phyloP scores from a whole-genome alignment of 2,888 invertebrate species.

The Sussaba pulchella region DNA sequence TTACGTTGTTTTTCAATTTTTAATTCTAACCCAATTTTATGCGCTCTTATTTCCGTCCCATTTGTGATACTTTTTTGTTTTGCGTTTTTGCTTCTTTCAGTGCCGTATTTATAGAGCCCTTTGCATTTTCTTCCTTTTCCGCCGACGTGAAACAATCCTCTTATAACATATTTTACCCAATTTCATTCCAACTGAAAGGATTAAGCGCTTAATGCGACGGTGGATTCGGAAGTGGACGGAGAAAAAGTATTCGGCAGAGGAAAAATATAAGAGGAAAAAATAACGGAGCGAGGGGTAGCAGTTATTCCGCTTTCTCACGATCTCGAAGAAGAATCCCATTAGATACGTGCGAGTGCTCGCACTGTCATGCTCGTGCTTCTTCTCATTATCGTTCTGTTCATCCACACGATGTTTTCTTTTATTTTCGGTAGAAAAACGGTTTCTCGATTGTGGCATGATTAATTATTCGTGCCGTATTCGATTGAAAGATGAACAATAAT shows the following conservation, averaged over 20 bases:
- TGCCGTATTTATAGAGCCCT: neutral
- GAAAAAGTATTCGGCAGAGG: constrained; percentile 27
- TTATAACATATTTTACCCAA: constrained; percentile 47
- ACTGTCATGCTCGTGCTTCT: constrained; percentile 37
- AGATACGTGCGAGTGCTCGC: constrained; percentile 40
- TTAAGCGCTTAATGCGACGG: constrained; percentile 44
- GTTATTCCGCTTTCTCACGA: constrained; percentile 27
- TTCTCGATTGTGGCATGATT: neutral
- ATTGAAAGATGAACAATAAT: neutral
- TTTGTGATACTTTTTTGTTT: neutral
- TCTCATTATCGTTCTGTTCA: neutral
- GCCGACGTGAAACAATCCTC: constrained; percentile 40
- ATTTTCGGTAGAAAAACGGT: neutral
- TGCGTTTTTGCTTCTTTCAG: neutral
- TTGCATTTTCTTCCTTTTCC: neutral
- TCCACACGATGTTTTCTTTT: neutral
- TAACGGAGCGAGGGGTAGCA: neutral
- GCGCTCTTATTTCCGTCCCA: constrained; percentile 16
- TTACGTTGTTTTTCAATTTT: neutral
- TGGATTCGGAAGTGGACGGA: neutral
- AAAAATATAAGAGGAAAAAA: constrained; percentile 38
- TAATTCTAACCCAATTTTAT: neutral
- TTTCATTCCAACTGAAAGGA: constrained; percentile 45
- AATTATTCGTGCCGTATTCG: neutral
- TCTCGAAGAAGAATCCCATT: constrained; percentile 37